phyloP scores from a whole-genome alignment of 2,797 vertebrate genomes.

The Carapus acus region DNA sequence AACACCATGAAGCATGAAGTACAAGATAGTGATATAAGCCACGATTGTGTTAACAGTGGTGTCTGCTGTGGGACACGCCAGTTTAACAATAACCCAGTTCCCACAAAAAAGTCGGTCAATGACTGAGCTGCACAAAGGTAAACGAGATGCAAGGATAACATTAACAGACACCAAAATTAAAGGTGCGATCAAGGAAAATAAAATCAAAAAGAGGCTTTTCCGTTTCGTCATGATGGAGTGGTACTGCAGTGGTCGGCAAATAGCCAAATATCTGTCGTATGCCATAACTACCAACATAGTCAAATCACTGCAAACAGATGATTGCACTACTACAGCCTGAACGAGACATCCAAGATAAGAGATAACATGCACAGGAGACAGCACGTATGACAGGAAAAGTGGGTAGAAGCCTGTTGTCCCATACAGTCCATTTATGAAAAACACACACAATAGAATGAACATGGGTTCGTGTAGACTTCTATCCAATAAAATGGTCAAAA shows the following conservation, averaged over 20 bases:
- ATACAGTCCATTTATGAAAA: constrained; percentile 45
- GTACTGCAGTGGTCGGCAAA: constrained; percentile 41
- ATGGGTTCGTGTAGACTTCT: constrained; percentile 47
- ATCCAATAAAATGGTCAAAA: constrained; percentile 31
- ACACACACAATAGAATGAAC: constrained; percentile 44
- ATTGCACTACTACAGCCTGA: constrained; percentile 39
- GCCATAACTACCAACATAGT: constrained; percentile 44
- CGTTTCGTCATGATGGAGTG: constrained; percentile 40
- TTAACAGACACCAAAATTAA: constrained; percentile 2
- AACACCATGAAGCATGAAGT: background rate
- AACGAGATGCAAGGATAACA: constrained; percentile 26
- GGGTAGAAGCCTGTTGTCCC: constrained; percentile 48
- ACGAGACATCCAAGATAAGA: constrained; percentile 45
- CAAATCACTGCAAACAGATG: constrained; percentile 29
- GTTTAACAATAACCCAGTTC: constrained; percentile 47
- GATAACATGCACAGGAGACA: constrained; percentile 41
- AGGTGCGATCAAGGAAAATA: background rate
- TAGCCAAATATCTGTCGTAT: constrained; percentile 52
- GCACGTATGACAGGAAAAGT: constrained; percentile 28
- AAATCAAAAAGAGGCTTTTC: background rate
- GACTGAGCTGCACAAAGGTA: constrained; percentile 36
- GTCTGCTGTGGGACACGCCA: constrained; percentile 30
- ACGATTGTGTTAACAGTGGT: constrained; percentile 37
- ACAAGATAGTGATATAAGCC: constrained; percentile 13
- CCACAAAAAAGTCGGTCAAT: constrained; percentile 51